A percentile compares a stretch with the other conserved stretches of the same genome.
These are phyloP conservation scores for Plebejus anna DNA, from an alignment of 2,888 invertebrate species.

Conservation along the genomic window DNA sequence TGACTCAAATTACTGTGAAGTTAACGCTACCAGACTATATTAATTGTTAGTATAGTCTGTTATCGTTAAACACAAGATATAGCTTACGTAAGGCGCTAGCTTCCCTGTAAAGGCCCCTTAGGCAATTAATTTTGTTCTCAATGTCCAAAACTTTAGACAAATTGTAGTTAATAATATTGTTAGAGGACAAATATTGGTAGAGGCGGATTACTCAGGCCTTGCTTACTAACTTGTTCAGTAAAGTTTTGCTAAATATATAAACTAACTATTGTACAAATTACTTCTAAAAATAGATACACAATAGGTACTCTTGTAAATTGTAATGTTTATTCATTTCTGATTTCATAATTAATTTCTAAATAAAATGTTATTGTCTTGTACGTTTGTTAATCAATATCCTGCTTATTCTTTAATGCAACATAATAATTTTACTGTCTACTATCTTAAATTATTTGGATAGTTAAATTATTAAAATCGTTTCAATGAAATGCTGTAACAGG, in stretches of 20 bases:
- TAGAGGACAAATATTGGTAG: conserved; percentile 60
- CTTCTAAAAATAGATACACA: too few species aligned
- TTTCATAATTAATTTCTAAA: too few species aligned
- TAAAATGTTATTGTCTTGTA: too few species aligned
- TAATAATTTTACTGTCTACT: too few species aligned
- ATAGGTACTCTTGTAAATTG: too few species aligned
- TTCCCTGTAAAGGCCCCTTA: neutral
- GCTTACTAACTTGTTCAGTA: conserved; percentile 58
- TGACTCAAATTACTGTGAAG: neutral
- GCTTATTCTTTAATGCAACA: too few species aligned
- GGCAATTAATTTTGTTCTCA: conserved; percentile 47
- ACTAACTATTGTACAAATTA: neutral
- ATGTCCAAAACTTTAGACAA: conserved; percentile 58
- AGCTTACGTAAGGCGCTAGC: neutral
- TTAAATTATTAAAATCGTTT: too few species aligned
- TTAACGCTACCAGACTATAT: neutral
- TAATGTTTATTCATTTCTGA: too few species aligned
- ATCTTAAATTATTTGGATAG: too few species aligned
- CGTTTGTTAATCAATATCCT: too few species aligned
- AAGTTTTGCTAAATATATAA: conserved; percentile 44
- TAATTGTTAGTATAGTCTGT: too few species aligned
- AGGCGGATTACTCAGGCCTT: conserved; percentile 60
- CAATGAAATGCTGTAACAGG: too few species aligned
- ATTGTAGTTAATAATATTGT: conserved; percentile 69
- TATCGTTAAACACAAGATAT: neutral